Evolutionary conservation across 2,113 vertebrate species (phyloP).

Genomic region (Pteronura brasiliensis): DNA sequence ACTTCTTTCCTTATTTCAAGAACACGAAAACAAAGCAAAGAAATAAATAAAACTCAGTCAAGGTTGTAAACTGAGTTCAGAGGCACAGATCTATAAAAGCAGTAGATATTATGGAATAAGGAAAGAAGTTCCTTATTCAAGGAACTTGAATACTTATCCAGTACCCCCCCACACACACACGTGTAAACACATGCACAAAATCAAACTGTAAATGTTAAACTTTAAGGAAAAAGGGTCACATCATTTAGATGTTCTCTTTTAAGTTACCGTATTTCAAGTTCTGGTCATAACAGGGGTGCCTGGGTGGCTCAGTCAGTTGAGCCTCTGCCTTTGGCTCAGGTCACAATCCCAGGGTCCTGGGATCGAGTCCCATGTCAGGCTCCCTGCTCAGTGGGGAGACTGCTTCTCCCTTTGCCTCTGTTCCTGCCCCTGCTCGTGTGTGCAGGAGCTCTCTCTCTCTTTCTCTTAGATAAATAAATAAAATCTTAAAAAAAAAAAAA

Average conservation of each 20-base stretch:
- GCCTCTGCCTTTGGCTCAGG: background rate
- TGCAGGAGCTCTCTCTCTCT: background rate
- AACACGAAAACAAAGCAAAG: background rate
- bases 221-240: background rate
- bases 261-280: background rate
- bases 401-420: background rate
- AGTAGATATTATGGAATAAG: background rate
- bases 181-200: background rate
- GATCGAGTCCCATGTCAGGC: background rate
- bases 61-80: background rate
- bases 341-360: background rate
- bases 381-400: background rate
- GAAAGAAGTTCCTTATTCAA: too few species aligned
- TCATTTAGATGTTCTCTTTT: background rate
- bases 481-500: background rate
- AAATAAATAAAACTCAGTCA: background rate
- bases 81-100: background rate
- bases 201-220: background rate
- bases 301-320: background rate
- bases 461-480: background rate
- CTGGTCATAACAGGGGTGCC: background rate
- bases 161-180: background rate
- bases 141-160: too few species aligned
- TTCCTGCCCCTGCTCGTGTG: background rate
- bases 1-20: background rate